Percentiles rank a stretch among this genome's conserved stretches.
Conservation (phyloP, 2,888 invertebrate genomes). For the Oscheius onirici region DNA sequence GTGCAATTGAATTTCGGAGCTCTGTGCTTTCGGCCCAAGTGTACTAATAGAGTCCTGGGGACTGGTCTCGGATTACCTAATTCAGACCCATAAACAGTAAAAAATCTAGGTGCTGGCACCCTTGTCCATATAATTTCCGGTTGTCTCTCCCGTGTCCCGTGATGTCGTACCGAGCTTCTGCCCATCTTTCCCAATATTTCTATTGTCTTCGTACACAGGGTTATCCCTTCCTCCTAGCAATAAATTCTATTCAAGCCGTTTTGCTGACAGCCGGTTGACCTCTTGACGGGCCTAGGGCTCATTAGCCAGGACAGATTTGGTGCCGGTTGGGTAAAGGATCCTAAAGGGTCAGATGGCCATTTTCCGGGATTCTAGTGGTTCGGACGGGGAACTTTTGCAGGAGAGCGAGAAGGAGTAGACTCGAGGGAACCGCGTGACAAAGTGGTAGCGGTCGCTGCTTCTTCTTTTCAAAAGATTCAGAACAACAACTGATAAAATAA, state of each 20-base stretch:
- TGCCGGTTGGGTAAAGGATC: conserved; percentile 5
- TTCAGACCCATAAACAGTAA: background rate
- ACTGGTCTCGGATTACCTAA: background rate
- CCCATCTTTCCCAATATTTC: conserved; percentile 7
- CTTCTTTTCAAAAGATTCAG: conserved; percentile 83
- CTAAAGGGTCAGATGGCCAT: conserved; percentile 20
- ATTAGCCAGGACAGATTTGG: conserved; percentile 28
- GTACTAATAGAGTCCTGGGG: too few species aligned
- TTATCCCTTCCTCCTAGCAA: background rate
- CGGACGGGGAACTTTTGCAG: background rate
- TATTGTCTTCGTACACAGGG: background rate
- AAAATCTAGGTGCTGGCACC: background rate
- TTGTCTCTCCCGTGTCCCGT: background rate
- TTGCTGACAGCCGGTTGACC: conserved; percentile 31
- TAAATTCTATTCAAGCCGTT: background rate
- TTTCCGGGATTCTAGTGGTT: conserved; percentile 11
- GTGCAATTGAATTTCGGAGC: conserved; percentile 29
- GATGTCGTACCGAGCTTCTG: conserved; percentile 15
- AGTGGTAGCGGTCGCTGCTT: conserved; percentile 97
- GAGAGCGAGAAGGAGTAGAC: background rate
- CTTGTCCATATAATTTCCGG: background rate
- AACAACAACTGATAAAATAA: background rate
- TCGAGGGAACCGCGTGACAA: conserved; percentile 73
- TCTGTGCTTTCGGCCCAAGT: too few species aligned
- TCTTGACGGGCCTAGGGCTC: conserved; percentile 28